These are phyloP conservation scores for Yponomeuta malinellus DNA, from an alignment of 2,888 invertebrate genomes.

Conservation along the genomic window DNA sequence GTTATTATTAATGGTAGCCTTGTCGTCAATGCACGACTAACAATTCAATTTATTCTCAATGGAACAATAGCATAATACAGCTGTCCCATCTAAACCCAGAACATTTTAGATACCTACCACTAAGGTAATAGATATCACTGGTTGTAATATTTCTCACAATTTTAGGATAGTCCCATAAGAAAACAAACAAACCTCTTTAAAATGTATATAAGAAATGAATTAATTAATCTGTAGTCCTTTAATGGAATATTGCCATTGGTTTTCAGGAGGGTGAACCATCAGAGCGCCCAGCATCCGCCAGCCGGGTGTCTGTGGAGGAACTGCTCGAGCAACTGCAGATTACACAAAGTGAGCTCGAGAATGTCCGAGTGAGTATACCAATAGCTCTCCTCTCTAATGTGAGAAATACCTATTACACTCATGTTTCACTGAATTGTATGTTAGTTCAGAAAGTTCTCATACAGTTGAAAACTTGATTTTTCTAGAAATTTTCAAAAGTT, in stretches of 20 bases:
- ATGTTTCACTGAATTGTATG: neutral
- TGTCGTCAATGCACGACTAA: neutral
- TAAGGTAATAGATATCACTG: no score
- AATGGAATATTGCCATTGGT: neutral
- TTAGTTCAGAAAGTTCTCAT: neutral
- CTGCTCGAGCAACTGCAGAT: constrained; percentile 88
- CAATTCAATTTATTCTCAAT: neutral
- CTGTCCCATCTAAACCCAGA: no score
- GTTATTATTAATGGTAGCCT: constrained; percentile 14
- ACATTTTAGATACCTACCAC: neutral
- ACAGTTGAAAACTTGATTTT: neutral
- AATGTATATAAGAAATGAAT: no score
- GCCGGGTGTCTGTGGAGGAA: constrained; percentile 86
- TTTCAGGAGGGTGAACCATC: constrained; percentile 55
- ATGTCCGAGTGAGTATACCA: constrained; percentile 82
- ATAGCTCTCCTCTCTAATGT: constrained; percentile 14
- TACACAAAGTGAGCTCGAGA: constrained; percentile 90
- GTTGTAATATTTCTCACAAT: no score
- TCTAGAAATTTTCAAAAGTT: neutral
- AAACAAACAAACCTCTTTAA: no score
- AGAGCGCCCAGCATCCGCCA: constrained; percentile 73
- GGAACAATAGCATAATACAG: neutral
- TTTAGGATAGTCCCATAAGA: no score
- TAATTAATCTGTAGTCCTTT: neutral
- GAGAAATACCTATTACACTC: constrained; percentile 9